Evolutionary conservation across 2,888 invertebrate species (phyloP), one percentile per base, ranked within the genome.

Genomic region (Leptopilina syphax): DNA sequence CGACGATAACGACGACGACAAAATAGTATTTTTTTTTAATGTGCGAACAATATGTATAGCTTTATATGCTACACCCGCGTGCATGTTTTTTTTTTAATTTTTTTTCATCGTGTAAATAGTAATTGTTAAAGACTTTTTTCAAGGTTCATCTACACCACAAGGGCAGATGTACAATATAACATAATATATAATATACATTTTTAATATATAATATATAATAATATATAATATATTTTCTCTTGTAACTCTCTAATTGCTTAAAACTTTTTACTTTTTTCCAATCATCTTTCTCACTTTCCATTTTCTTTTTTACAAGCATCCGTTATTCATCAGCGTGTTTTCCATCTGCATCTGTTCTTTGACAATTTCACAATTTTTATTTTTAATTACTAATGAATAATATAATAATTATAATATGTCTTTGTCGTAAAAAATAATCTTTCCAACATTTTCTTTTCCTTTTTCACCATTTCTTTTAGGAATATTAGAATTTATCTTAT

Each of bases 161-260:
- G 81, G 83, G 83, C 81, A 82, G 80, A 85, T 83, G 82, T 84
- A 85, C 84, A 85, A 85, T 85, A 87, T 86, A 88, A 87, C 85
- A 84, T 86, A 86, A 86, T 84, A 87, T 83, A 85, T 83, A 85
- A 88, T 84, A 80, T 88, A 84, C 85, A 82, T 86, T 73, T 81
- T 81, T 85, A 85, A 83, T 82, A 86, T 82, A 79, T 84, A 81
- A 67, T 77, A 83, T 87, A 86, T 85, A 87, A 85, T 85, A 86
- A 57, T 81, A 81, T 79, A 79, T 78, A 79, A 83, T 84, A 80
- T 83, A 82, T 82, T 80, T 84, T 81, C 80, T 82, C 81, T 81
- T 78, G 82, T 82, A 83, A 83, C 79, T 79, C 63, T 78, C 57
- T 76, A 57, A 79, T 73, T 65, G 41, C 68, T 63, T 65, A 47